A percentile compares a stretch with the other conserved stretches of the same genome.
Conservation (phyloP, 2,888 invertebrate species). For the Rotaria sp. region DNA sequence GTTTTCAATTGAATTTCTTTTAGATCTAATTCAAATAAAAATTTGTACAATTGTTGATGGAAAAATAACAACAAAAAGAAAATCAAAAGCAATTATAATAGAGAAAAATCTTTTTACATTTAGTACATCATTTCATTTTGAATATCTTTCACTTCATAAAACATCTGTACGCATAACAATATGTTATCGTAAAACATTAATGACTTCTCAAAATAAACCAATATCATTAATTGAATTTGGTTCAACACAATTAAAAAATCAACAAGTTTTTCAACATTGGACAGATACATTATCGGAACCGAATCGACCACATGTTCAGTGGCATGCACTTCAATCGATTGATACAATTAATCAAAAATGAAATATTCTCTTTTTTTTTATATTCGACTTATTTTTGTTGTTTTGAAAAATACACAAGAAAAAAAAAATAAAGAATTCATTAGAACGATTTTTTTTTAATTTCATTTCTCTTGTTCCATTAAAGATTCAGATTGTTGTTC, state of each 20-base stretch:
- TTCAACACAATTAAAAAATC: not conserved
- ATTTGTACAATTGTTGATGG: not conserved
- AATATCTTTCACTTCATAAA: conserved; percentile 25
- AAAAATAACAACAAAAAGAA: not conserved
- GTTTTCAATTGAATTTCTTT: not conserved
- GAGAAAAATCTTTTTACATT: conserved; percentile 8
- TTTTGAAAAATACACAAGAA: too few relatives aligned
- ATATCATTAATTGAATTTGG: not conserved
- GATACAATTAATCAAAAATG: not conserved
- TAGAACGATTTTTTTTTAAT: too few relatives aligned
- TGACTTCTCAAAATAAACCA: not conserved
- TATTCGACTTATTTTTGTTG: too few relatives aligned
- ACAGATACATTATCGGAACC: conserved; percentile 14
- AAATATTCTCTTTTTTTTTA: not conserved
- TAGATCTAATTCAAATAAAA: conserved; percentile 12
- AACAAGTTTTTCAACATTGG: conserved; percentile 21
- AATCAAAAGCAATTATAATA: not conserved
- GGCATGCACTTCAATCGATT: not conserved
- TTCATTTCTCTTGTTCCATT: too few relatives aligned
- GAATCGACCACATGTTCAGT: not conserved
- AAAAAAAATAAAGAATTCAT: too few relatives aligned
- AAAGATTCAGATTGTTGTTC: too few relatives aligned
- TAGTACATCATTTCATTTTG: conserved; percentile 7
- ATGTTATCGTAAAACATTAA: not conserved
- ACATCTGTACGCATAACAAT: not conserved